phyloP scores from a whole-genome alignment of 2,888 invertebrate genomes.

The Dioctria rufipes region DNA sequence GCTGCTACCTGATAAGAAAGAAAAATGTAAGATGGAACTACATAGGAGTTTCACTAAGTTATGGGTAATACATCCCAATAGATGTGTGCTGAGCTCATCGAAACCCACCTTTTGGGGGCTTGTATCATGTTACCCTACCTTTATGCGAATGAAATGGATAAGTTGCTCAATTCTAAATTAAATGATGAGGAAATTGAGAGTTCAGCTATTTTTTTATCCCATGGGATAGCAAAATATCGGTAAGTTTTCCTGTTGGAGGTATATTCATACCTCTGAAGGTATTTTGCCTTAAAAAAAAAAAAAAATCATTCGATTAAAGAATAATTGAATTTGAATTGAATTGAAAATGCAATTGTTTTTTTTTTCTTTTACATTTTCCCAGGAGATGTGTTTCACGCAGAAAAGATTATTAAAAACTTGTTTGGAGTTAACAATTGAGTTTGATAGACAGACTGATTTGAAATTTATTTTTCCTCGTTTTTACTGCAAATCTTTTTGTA shows the following conservation, averaged over 20 bases:
- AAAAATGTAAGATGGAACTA: conserved; percentile 9
- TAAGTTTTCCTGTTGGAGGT: not conserved
- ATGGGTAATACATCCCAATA: not conserved
- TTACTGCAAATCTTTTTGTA: too few relatives aligned
- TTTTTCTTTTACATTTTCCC: too few relatives aligned
- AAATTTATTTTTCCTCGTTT: too few relatives aligned
- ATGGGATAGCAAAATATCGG: not conserved
- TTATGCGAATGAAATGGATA: not conserved
- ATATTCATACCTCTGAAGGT: not conserved
- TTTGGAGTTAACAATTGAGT: too few relatives aligned
- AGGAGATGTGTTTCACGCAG: too few relatives aligned
- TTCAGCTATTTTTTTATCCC: not conserved
- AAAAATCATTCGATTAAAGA: too few relatives aligned
- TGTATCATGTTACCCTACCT: conserved; percentile 10
- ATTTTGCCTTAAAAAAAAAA: not conserved
- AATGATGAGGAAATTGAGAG: conserved; percentile 6
- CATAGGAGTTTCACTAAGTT: not conserved
- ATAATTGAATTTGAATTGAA: too few relatives aligned
- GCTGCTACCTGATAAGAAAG: conserved; percentile 43
- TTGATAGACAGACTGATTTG: too few relatives aligned
- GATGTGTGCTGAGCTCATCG: not conserved
- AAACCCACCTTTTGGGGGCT: conserved; percentile 21
- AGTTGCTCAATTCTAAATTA: conserved; percentile 3
- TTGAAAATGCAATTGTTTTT: too few relatives aligned
- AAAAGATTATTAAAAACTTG: too few relatives aligned